Percentiles rank a stretch among this genome's conserved stretches.
Evolutionary conservation across 2,888 invertebrate species (phyloP).

Genomic region (Malthinus flaveolus): DNA sequence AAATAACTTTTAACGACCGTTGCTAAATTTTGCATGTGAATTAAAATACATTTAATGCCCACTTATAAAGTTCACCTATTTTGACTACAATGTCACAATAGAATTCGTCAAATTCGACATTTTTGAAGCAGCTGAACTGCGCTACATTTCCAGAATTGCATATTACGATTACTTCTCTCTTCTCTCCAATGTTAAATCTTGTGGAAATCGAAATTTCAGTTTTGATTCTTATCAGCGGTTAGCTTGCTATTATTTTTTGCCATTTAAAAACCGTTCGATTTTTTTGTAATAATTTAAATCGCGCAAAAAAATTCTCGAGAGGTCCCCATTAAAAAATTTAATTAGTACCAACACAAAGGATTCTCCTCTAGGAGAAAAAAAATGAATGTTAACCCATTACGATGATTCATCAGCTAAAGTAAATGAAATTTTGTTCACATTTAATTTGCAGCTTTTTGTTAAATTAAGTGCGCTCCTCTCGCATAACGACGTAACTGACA

Average conservation of each 20-base stretch:
- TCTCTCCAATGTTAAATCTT: constrained; percentile 21
- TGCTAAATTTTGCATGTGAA: constrained; percentile 24
- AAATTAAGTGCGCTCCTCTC: background rate
- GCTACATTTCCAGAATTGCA: constrained; percentile 15
- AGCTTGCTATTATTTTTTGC: background rate
- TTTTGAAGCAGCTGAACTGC: constrained; percentile 27
- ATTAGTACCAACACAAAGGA: background rate
- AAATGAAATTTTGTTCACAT: background rate
- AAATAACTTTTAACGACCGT: constrained; percentile 16
- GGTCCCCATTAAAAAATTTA: background rate
- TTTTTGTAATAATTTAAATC: background rate
- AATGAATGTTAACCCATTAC: constrained; percentile 7
- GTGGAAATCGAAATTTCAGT: constrained; percentile 20
- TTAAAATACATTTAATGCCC: constrained; percentile 28
- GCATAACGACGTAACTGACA: constrained; percentile 16
- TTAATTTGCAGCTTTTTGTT: background rate
- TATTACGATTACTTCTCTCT: constrained; percentile 21
- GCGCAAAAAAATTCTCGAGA: background rate
- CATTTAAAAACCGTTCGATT: background rate
- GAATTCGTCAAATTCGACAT: constrained; percentile 28
- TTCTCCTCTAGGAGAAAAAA: background rate
- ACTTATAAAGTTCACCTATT: constrained; percentile 29
- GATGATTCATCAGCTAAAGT: constrained; percentile 2
- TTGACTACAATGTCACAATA: constrained; percentile 36
- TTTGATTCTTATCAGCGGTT: constrained; percentile 25